These are phyloP conservation scores for Antidorcas marsupialis DNA, from an alignment of 2,113 vertebrate species.

Conservation along the genomic window DNA sequence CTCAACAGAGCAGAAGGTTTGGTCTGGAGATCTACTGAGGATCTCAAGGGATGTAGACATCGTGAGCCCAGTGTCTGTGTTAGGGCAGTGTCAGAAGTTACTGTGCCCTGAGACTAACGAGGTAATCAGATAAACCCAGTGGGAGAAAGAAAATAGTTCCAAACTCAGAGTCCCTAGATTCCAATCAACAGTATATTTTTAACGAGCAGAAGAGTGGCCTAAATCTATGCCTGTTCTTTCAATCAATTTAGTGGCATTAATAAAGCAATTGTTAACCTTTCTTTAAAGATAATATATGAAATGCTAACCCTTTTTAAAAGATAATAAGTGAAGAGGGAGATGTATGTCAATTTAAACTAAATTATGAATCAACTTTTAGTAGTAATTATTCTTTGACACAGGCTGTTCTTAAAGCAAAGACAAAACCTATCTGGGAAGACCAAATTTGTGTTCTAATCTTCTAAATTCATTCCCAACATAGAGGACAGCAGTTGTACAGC, in stretches of 20 bases:
- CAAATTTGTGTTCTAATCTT: background rate
- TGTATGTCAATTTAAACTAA: background rate
- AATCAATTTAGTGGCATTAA: background rate
- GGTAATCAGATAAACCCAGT: background rate
- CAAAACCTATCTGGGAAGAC: background rate
- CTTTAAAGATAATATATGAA: background rate
- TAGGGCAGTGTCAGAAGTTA: background rate
- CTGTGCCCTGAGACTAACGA: background rate
- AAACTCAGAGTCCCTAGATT: constrained; percentile 5
- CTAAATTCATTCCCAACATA: background rate
- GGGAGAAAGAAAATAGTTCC: constrained; percentile 38
- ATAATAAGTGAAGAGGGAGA: background rate
- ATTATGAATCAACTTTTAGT: background rate
- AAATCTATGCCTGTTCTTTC: background rate
- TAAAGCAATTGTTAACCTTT: background rate
- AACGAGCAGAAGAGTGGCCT: background rate
- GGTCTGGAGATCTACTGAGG: constrained; percentile 13
- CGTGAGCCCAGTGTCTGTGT: background rate
- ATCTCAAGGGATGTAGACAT: background rate
- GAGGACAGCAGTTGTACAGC: accelerated
- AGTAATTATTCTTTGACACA: background rate
- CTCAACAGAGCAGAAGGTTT: background rate
- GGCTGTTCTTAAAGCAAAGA: background rate
- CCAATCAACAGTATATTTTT: constrained; percentile 32
- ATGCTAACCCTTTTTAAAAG: background rate